Base-by-base conservation (phyloP, 2,888 invertebrate species). In the Mimumesa dahlbomi region DNA sequence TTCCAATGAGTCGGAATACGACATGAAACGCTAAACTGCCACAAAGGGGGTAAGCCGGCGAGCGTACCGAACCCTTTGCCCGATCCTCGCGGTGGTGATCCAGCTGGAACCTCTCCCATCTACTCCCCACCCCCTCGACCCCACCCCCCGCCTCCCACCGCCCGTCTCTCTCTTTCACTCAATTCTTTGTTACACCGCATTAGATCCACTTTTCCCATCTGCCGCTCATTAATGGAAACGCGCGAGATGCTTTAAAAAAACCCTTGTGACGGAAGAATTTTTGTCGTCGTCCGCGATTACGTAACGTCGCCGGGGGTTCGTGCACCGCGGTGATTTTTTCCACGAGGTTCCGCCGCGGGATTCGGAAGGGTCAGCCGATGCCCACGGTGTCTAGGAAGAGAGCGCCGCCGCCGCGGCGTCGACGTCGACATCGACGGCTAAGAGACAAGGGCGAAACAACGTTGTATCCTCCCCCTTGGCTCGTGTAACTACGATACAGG, bases 1-100 rank as follows among this genome's bases (percentile, higher is more conserved):
- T 89, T 89, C 86, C 88, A 89, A 88, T 88, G 89, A 89, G 86
- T 89, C 84, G 88, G 88, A 89, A 89, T 89, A 88, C 85, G 87
- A 87, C 87, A 87, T 87, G 87, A 88, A 88, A 87, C 87, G 87
- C 84, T 86, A 85, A 88, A 88, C 85, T 82, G 84, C 78, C 85
- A 87, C 88, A 88, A 88, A 88, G 88, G 84, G 84, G 84, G 81
- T 73, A 71, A 75, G 75, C 73, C 73, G 70, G 75, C 42, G 77
- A 69, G 69, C 71, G 75, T n/a, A 66, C 72, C 75, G 68, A 76
- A 79, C 82, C 77, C 76, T 73, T 81, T 78, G 69, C 74, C 73
- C 73, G 72, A 62, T 59, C 70, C 18, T 45, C 49, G 29, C 43
- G 54, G 48, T 50, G 49, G 5, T 34, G 62, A 57, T 57, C 69